Base-by-base conservation (phyloP, 2,888 invertebrate species). In the Epinotia nisella region DNA sequence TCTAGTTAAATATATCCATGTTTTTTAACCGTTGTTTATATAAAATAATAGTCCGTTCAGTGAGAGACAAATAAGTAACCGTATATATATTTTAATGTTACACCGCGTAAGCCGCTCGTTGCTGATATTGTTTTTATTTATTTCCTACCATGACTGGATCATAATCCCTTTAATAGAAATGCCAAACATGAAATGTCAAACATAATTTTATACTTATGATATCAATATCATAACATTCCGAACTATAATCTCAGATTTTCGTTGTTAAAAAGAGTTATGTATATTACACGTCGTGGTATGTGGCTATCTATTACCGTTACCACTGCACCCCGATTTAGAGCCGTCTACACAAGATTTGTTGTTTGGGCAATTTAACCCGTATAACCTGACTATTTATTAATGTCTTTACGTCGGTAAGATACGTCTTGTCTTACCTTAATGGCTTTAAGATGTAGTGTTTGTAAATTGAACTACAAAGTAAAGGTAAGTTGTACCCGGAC, bases 211-310 rank as follows among this genome's bases (percentile, higher is more conserved):
- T 35, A 35, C 35, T 35, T 49, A n/a, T 49, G 7, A 39, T 2
- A 39, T 56, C 21, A 15, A 21, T 41, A n/a, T 56, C 39, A 24
- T 21, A 66, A 55, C 24, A 21, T 55, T n/a, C 21, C 41, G 17
- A 39, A n/a, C n/a, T 35, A 56, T 68, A 76, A 77, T 75, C 75
- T 69, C 79, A 81, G 75, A 79, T 83, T 75, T 81, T 80, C 78
- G 85, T 82, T 82, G 83, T 84, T 83, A 84, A 82, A 80, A 81
- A 85, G 87, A 88, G 84, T 85, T 84, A 88, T 86, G 85, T 84
- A 83, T 86, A 86, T 85, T 85, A 83, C 85, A 83, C 83, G 85
- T 83, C 85, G 83, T 80, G 79, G 77, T 82, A 85, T 81, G 70
- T 21, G 41, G 59, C 80, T 87, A 87, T 89, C 87, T 87, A 87